Percentiles rank a stretch among this genome's conserved stretches.
Evolutionary conservation across 2,113 vertebrate species (phyloP).

Genomic region (Capricornis sumatraensis): DNA sequence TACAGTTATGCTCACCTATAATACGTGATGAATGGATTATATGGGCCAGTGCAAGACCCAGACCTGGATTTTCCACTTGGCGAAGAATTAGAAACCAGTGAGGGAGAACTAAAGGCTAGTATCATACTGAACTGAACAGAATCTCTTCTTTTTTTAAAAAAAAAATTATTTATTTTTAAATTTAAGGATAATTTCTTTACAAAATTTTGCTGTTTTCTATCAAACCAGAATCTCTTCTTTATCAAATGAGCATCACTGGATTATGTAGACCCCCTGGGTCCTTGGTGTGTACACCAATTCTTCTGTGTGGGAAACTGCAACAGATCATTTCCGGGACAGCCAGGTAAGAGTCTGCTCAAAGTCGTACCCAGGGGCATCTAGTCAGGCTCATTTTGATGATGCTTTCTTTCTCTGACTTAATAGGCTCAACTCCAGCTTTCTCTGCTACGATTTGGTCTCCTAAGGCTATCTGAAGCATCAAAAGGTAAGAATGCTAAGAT

Average conservation of each 20-base stretch:
- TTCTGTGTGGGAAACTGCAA: not conserved
- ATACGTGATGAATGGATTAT: not conserved
- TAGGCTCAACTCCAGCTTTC: not conserved
- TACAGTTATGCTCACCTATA: not conserved
- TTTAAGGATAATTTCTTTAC: not conserved
- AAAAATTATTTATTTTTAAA: not conserved
- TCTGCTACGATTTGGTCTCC: not conserved
- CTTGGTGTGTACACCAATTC: not conserved
- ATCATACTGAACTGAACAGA: not conserved
- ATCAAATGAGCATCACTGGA: not conserved
- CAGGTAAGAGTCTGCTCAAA: constrained; percentile 32
- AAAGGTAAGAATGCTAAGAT: not conserved
- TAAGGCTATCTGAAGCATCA: not conserved
- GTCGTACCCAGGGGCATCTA: not conserved
- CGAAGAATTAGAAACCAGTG: not conserved
- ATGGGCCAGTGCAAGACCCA: not conserved
- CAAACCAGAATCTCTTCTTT: not conserved
- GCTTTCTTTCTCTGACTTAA: not conserved
- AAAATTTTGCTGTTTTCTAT: not conserved
- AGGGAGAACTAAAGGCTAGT: not conserved
- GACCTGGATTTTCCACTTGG: not conserved
- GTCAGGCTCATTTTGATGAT: not conserved
- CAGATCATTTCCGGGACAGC: not conserved
- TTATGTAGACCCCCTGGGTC: not conserved
- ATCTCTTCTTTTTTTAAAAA: not conserved